Percentiles rank a stretch among this genome's conserved stretches.
Conservation (phyloP, 1,140 invertebrate species). For the Contarinia nasturtii region DNA sequence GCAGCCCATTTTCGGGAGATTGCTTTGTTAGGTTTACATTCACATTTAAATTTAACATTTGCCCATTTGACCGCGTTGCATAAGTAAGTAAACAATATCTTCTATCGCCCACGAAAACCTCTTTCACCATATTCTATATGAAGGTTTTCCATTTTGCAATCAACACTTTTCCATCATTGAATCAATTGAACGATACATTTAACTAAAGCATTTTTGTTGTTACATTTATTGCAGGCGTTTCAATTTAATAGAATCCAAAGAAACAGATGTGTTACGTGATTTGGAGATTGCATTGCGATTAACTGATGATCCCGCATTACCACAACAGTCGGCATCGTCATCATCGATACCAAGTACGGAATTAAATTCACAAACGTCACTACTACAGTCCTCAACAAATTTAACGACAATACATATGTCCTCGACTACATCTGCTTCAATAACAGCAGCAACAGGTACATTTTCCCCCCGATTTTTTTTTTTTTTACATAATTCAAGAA, state of each 20-base stretch:
- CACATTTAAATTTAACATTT: conserved; percentile 91
- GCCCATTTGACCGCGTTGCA: conserved; percentile 82
- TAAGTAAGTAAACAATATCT: conserved; percentile 8
- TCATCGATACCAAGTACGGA: no score
- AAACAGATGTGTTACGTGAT: conserved; percentile 83
- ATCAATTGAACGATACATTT: not conserved
- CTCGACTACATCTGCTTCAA: no score
- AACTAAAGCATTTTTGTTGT: not conserved
- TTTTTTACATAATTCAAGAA: no score
- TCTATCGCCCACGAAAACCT: not conserved
- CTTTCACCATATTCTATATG: no score
- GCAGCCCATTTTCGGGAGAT: conserved; percentile 94
- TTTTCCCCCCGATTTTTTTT: no score
- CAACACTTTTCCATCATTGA: not conserved
- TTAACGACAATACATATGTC: no score
- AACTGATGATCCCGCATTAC: conserved; percentile 25
- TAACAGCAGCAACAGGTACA: no score
- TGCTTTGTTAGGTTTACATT: conserved; percentile 75
- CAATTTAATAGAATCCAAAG: conserved; percentile 84
- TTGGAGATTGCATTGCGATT: conserved; percentile 52
- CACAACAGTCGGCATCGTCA: not conserved
- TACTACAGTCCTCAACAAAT: no score
- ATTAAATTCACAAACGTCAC: no score
- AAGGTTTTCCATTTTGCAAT: not conserved
- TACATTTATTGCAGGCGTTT: conserved; percentile 50